A percentile compares a stretch with the other conserved stretches of the same genome.
These are phyloP conservation scores for Gobio gobio DNA, from an alignment of 2,113 vertebrate species.

Conservation along the genomic window DNA sequence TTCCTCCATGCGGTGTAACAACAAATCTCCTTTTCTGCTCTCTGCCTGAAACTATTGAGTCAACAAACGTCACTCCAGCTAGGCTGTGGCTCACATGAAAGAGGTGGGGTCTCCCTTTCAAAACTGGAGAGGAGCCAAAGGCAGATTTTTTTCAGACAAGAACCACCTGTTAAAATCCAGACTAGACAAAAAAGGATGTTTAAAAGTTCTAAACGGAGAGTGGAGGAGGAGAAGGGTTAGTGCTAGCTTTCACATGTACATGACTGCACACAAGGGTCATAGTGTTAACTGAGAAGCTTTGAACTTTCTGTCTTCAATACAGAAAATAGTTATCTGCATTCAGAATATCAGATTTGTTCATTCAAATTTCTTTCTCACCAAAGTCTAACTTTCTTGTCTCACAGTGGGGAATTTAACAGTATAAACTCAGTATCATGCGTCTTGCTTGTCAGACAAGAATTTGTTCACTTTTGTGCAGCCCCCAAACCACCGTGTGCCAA, in stretches of 20 bases:
- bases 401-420: neutral
- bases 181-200: constrained; percentile 53
- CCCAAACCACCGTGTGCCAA: neutral
- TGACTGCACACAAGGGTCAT: neutral
- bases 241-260: constrained; percentile 40
- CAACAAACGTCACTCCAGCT: constrained; percentile 78
- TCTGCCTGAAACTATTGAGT: constrained; percentile 76
- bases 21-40: constrained; percentile 79
- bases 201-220: constrained; percentile 39
- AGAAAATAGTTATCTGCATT: constrained; percentile 1
- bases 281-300: neutral
- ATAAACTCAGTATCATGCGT: neutral
- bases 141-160: constrained; percentile 75
- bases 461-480: neutral
- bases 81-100: constrained; percentile 67
- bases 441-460: neutral
- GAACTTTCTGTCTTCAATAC: neutral
- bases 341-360: neutral
- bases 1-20: constrained; percentile 74
- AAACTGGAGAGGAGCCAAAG: constrained; percentile 71
- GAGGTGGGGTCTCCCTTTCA: constrained; percentile 70
- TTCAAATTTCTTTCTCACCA: neutral
- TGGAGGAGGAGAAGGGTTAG: neutral
- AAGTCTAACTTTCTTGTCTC: neutral
- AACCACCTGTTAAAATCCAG: constrained; percentile 73